Base-by-base conservation (phyloP, 2,113 vertebrate genomes). In the Perccottus glenii region DNA sequence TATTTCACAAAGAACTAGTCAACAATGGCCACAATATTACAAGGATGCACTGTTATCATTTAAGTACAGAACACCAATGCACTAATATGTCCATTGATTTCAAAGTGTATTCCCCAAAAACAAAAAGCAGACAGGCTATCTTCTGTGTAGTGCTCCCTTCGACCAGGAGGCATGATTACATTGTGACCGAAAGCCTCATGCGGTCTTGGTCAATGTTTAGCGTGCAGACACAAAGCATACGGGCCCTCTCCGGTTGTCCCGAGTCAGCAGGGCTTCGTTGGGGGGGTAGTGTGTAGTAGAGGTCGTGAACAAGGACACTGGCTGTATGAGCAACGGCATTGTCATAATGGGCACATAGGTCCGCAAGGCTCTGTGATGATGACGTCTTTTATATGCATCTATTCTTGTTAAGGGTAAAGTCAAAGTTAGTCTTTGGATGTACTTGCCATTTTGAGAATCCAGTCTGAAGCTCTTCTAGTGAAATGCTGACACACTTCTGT, bases 171-270 rank as follows among this genome's bases (percentile, higher is more conserved):
- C 67, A 50, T 81, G 75, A 84, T 90, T 86, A 67, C 44, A 19
- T 43, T 27, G n/a, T 72, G 86, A 89, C 84, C 81, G 66, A 62
- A 57, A 47, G 69, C 81, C 83, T 82, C 56, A 11, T 68, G 80
- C 76, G 80, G 73, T 77, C 9, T n/a, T 27, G 38, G 58, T 64
- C 64, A 77, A 78, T 46, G 60, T 40, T 19, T 85, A 69, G 81
- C 53, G 15, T 81, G 84, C 71, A 82, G 84, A 90, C 84, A 78
- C 43, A n/a, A 75, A 85, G 77, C 85, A 84, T 81, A 83, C 69
- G 67, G 63, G 60, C 33, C 12, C 70, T 74, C 64, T 74, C 64
- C 47, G 61, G 70, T 64, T 78, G 52, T 70, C 19, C 38, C 0
- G 64, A 67, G 65, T 77, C 67, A 59, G 62, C 35, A 32, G 77